These are phyloP conservation scores for Eriocheir sinensis DNA, from an alignment of 1,140 invertebrate genomes.

Conservation along the genomic window DNA sequence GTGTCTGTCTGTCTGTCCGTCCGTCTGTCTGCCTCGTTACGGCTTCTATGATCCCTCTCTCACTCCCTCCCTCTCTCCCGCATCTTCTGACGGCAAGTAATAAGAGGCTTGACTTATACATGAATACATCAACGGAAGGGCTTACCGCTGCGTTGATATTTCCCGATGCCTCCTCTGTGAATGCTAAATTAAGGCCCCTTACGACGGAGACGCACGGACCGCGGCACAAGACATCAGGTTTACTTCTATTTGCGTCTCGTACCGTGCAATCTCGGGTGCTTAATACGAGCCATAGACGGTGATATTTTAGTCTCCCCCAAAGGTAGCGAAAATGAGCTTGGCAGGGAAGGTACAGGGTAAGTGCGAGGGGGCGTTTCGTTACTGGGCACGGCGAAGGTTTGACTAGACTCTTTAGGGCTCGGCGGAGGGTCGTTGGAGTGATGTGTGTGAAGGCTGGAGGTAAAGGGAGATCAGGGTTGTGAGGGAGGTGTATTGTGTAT, in stretches of 20 bases:
- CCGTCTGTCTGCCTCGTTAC: too few relatives aligned
- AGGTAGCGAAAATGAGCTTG: conserved; percentile 13
- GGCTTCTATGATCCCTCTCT: not conserved
- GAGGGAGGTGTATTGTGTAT: not conserved
- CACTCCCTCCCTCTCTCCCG: not conserved
- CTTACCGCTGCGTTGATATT: conserved; percentile 3
- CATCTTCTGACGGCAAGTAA: not conserved
- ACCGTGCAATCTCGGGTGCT: not conserved
- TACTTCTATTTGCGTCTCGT: not conserved
- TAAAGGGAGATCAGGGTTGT: not conserved
- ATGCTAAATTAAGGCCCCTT: conserved; percentile 6
- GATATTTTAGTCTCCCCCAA: conserved; percentile 13
- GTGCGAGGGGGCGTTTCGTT: too few relatives aligned
- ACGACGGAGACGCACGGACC: not conserved
- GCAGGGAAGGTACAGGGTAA: not conserved
- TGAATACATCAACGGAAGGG: not conserved
- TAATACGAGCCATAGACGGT: not conserved
- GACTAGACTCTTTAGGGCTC: too few relatives aligned
- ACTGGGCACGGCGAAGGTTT: not conserved
- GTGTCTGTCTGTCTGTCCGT: too few relatives aligned
- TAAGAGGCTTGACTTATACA: conserved; percentile 24
- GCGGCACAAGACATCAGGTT: not conserved
- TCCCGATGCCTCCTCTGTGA: not conserved
- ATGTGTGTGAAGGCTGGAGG: not conserved
- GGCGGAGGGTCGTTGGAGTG: not conserved